Evolutionary conservation across 2,888 invertebrate species (phyloP).

Genomic region (Eristalis tenax): DNA sequence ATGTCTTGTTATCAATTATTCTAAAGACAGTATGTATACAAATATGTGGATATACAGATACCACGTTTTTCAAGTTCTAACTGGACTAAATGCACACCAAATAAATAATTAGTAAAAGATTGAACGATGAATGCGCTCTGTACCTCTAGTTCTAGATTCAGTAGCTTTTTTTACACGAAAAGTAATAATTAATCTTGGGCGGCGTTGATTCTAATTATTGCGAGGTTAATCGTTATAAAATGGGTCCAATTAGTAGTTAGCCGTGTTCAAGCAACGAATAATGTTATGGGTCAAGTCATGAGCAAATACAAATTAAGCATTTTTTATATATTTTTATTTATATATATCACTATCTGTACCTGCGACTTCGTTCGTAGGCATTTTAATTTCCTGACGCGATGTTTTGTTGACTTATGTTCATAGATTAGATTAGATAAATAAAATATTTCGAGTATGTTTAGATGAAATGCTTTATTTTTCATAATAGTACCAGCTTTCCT

Average conservation of each 20-base stretch:
- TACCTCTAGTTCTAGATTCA: no score
- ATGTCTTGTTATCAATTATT: not conserved
- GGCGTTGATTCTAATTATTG: not conserved
- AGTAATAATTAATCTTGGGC: not conserved
- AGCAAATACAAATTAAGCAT: not conserved
- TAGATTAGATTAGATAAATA: no score
- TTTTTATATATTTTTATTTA: no score
- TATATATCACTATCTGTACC: no score
- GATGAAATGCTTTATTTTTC: no score
- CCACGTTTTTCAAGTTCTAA: no score
- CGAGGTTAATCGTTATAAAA: not conserved
- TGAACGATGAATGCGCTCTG: not conserved
- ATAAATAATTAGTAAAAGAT: not conserved
- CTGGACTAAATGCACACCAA: not conserved
- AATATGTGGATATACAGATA: not conserved
- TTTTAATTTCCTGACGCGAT: no score
- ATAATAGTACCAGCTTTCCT: no score
- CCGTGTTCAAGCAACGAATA: not conserved
- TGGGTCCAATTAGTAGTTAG: not conserved
- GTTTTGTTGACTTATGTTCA: no score
- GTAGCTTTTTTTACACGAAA: not conserved
- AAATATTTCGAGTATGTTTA: no score
- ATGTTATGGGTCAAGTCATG: not conserved
- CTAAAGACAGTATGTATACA: not conserved
- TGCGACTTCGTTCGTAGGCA: no score